A percentile compares a stretch with the other conserved stretches of the same genome.
phyloP scores from a whole-genome alignment of 2,797 vertebrate genomes.

The Brachymystax lenok region DNA sequence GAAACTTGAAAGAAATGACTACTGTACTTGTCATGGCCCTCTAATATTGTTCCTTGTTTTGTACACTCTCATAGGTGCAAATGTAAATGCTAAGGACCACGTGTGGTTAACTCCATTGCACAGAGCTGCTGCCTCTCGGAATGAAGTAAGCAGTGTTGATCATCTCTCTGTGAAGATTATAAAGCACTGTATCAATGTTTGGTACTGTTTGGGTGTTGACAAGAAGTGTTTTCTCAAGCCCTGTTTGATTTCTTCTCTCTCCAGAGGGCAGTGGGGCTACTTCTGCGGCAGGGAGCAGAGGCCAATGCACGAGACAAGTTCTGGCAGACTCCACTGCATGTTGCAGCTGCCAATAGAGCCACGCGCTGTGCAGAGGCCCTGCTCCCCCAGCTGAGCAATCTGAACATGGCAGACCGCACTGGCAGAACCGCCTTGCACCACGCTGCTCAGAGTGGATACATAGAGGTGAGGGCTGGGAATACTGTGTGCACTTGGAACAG shows the following conservation, averaged over 20 bases:
- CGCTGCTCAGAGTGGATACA: constrained; percentile 90
- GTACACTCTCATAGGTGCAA: constrained; percentile 83
- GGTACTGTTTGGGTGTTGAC: not conserved
- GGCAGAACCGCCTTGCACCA: constrained; percentile 95
- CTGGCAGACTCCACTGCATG: constrained; percentile 94
- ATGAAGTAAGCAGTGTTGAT: constrained; percentile 79
- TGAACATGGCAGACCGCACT: constrained; percentile 90
- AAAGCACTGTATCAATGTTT: constrained; percentile 21
- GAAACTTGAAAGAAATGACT: not conserved
- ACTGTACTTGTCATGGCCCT: not conserved
- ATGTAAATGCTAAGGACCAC: constrained; percentile 95
- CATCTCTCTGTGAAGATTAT: constrained; percentile 12
- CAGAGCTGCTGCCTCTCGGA: constrained; percentile 92
- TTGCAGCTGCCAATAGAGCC: constrained; percentile 91
- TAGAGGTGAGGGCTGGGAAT: constrained; percentile 78
- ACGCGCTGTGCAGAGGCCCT: constrained; percentile 91
- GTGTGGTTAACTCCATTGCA: constrained; percentile 94
- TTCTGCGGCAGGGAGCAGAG: constrained; percentile 91
- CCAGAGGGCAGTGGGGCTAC: constrained; percentile 90
- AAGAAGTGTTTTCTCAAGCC: constrained; percentile 1
- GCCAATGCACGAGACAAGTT: constrained; percentile 94
- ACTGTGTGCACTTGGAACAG: not conserved
- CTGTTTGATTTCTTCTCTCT: constrained; percentile 29
- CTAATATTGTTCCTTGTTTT: not conserved
- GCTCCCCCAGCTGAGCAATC: constrained; percentile 86